Percentiles rank a stretch among this genome's conserved stretches.
Conservation (phyloP, 2,888 invertebrate species). For the Tipula helvola region DNA sequence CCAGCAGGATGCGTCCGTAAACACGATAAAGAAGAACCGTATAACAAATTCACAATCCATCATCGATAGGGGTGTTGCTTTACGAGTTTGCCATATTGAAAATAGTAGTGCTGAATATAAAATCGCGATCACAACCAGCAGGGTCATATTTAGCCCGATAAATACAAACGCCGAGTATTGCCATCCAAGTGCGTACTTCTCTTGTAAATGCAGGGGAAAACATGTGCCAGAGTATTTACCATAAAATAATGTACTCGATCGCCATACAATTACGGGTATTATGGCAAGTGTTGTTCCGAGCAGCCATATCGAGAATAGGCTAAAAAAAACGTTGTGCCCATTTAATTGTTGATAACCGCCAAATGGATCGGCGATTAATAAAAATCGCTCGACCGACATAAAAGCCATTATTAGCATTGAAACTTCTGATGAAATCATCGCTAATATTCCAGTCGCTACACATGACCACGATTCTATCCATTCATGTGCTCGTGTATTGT, state of each 20-base stretch:
- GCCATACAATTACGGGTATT: conserved; percentile 50
- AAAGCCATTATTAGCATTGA: conserved; percentile 55
- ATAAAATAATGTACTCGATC: conserved; percentile 47
- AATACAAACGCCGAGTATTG: conserved; percentile 59
- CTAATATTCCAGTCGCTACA: conserved; percentile 45
- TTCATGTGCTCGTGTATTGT: conserved; percentile 42
- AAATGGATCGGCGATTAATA: conserved; percentile 48
- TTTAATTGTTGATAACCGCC: conserved; percentile 43
- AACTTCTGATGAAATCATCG: conserved; percentile 52
- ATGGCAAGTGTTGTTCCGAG: conserved; percentile 45
- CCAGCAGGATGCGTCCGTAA: conserved; percentile 60
- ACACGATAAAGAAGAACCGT: conserved; percentile 53
- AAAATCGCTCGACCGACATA: conserved; percentile 55
- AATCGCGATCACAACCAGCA: conserved; percentile 43
- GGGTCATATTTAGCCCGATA: conserved; percentile 47
- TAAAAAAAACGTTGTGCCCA: conserved; percentile 39
- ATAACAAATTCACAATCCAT: conserved; percentile 52
- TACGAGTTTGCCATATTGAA: conserved; percentile 48
- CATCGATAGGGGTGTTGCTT: conserved; percentile 43
- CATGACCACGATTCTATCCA: conserved; percentile 59
- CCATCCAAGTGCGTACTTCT: conserved; percentile 54
- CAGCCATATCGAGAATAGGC: conserved; percentile 46
- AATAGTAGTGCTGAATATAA: conserved; percentile 49
- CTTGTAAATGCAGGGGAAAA: conserved; percentile 56
- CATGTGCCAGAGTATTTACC: conserved; percentile 52